Percentiles rank a stretch among this genome's conserved stretches.
Conservation (phyloP, 2,888 invertebrate genomes). For the Drosophila mulleri region DNA sequence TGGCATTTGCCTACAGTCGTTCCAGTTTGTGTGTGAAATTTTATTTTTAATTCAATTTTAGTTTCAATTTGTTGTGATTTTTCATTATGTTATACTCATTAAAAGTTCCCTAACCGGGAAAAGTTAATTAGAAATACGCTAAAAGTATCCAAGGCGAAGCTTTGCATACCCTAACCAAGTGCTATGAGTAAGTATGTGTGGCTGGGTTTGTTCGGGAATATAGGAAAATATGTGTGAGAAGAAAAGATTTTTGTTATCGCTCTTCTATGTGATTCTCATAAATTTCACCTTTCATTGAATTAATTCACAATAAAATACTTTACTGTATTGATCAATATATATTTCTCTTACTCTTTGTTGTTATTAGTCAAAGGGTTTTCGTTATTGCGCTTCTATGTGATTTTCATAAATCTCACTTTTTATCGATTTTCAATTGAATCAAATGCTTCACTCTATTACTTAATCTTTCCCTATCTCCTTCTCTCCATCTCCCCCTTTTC, state of each 20-base stretch:
- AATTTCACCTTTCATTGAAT: no score
- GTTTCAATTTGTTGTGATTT: conserved; percentile 48
- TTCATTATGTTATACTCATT: conserved; percentile 12
- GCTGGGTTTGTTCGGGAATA: neutral
- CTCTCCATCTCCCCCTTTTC: no score
- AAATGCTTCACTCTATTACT: neutral
- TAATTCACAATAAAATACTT: no score
- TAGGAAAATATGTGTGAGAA: neutral
- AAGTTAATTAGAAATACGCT: conserved; percentile 1
- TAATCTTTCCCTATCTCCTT: neutral
- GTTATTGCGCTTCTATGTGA: neutral
- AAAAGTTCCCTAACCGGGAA: conserved; percentile 11
- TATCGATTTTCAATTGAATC: neutral
- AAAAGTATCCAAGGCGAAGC: neutral
- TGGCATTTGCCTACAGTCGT: conserved; percentile 12
- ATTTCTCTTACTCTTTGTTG: no score
- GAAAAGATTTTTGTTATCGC: neutral
- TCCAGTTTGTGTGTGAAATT: conserved; percentile 36
- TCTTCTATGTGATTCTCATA: no score
- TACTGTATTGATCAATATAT: no score
- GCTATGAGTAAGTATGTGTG: neutral
- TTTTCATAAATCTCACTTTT: neutral
- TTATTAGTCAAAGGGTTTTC: no score
- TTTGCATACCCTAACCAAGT: neutral
- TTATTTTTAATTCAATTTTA: conserved; percentile 48